phyloP scores from a whole-genome alignment of 2,113 vertebrate species.

The Grallaria varia region DNA sequence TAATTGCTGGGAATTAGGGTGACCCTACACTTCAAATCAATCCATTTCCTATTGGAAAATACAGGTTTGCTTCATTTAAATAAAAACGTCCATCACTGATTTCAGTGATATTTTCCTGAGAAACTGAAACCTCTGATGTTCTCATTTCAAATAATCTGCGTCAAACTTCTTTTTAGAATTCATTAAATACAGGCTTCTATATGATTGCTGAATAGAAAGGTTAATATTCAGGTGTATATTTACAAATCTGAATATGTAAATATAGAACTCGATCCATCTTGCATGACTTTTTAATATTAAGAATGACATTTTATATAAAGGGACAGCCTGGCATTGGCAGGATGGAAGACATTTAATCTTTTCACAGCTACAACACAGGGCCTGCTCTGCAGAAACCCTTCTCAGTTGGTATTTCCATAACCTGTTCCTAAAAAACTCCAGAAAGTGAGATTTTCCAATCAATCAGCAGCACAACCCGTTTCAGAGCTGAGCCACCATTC shows the following conservation, averaged over 20 bases:
- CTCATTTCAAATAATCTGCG: background rate
- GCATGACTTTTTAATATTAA: background rate
- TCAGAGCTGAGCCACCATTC: background rate
- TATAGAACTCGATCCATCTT: background rate
- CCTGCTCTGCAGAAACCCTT: background rate
- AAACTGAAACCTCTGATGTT: background rate
- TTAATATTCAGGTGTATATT: background rate
- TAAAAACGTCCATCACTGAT: background rate
- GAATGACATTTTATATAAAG: background rate
- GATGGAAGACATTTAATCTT: background rate
- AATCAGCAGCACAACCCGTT: background rate
- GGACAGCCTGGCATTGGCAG: background rate
- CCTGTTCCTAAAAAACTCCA: background rate
- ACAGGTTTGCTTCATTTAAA: background rate
- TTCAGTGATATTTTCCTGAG: background rate
- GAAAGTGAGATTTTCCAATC: background rate
- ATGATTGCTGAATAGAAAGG: background rate
- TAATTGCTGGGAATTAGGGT: background rate
- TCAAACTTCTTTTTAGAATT: background rate
- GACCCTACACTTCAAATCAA: background rate
- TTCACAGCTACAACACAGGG: background rate
- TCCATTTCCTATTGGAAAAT: background rate
- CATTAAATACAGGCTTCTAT: background rate
- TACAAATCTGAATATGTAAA: background rate
- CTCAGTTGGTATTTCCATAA: background rate